phyloP scores from a whole-genome alignment of 2,888 invertebrate genomes.

The Hypselothyrea guttata region DNA sequence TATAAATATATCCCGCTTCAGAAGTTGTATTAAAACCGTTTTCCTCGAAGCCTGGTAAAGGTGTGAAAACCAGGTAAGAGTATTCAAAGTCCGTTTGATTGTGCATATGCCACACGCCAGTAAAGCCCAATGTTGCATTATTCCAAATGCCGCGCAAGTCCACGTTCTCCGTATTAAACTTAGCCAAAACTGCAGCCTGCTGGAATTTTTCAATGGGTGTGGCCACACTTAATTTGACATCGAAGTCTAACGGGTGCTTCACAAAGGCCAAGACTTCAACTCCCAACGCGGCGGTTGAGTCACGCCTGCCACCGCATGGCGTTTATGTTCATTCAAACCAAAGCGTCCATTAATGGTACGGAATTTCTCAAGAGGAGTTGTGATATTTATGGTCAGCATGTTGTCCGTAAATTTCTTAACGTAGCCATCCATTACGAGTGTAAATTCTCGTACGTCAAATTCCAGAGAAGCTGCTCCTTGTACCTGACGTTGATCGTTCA shows the following conservation, averaged over 20 bases:
- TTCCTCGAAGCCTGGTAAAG: conserved; percentile 89
- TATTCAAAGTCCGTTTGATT: conserved; percentile 89
- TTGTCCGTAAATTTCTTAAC: conserved; percentile 89
- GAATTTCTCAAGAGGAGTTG: conserved; percentile 88
- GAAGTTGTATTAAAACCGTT: conserved; percentile 88
- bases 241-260: conserved; percentile 86
- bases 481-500: conserved; percentile 86
- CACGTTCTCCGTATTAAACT: conserved; percentile 87
- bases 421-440: conserved; percentile 87
- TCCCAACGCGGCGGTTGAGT: conserved; percentile 88
- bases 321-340: conserved; percentile 87
- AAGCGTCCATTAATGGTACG: conserved; percentile 86
- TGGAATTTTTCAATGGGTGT: conserved; percentile 88
- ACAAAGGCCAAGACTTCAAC: conserved; percentile 87
- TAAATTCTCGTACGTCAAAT: conserved; percentile 87
- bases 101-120: conserved; percentile 87
- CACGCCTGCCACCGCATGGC: conserved; percentile 89
- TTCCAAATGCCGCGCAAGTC: conserved; percentile 91
- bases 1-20: conserved; percentile 86
- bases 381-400: conserved; percentile 89
- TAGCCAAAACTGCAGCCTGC: conserved; percentile 87
- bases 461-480: conserved; percentile 88
- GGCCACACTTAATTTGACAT: conserved; percentile 88
- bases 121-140: conserved; percentile 88
- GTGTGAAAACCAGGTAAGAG: conserved; percentile 89